Evolutionary conservation across 1,140 invertebrate species (phyloP).

Genomic region (Armadillidium nasatum): DNA sequence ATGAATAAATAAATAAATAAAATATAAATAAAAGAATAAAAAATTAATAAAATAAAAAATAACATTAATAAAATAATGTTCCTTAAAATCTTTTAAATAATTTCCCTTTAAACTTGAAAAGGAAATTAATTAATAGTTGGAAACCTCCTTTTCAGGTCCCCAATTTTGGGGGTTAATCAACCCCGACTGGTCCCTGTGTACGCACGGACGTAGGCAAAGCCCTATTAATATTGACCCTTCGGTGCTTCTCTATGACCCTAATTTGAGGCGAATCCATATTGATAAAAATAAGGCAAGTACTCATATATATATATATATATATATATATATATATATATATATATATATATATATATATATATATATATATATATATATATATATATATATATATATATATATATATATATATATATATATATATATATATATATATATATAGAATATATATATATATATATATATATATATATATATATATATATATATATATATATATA

Average conservation of each 20-base stretch:
- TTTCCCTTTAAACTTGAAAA: no score
- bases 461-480: conserved; percentile 17
- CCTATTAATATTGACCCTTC: conserved; percentile 92
- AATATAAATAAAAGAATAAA: no score
- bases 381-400: neutral
- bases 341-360: neutral
- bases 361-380: neutral
- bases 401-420: neutral
- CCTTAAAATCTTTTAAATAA: no score
- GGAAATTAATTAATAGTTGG: no score
- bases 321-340: neutral
- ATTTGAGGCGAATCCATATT: conserved; percentile 77
- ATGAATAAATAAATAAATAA: no score
- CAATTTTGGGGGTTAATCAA: conserved; percentile 95
- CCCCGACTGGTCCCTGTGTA: conserved; percentile 93
- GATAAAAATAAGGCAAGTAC: conserved; percentile 62
- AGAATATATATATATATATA: neutral
- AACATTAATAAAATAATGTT: no score
- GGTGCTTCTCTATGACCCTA: conserved; percentile 88
- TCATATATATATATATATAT: neutral
- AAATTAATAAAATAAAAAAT: no score
- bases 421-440: neutral
- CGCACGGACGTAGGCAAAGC: conserved; percentile 84
- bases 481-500: conserved; percentile 17
- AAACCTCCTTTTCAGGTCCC: conserved; percentile 77